Conservation (phyloP, 2,888 invertebrate species). For the Cybosia mesomella region DNA sequence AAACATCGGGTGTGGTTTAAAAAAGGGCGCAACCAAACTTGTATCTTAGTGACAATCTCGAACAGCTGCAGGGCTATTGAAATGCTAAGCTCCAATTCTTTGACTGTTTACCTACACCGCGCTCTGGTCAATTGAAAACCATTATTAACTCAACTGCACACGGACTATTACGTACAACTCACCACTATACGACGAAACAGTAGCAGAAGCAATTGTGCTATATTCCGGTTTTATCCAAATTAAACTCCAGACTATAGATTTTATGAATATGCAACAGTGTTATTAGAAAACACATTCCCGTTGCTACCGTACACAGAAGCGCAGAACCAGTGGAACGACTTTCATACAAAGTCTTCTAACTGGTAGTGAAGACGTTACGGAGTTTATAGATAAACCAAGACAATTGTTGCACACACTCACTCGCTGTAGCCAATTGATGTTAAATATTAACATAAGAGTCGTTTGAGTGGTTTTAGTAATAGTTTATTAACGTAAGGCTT, state of each 20-base stretch:
- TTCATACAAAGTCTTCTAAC: constrained; percentile 1
- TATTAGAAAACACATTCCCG: constrained; percentile 16
- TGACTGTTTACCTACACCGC: too few relatives aligned
- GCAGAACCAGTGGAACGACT: background rate
- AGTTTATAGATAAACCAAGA: background rate
- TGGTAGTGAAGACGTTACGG: constrained; percentile 7
- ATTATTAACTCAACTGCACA: background rate
- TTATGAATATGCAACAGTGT: constrained; percentile 17
- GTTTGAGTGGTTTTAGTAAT: background rate
- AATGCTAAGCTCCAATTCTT: background rate
- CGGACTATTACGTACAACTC: background rate
- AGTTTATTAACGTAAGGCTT: too few relatives aligned
- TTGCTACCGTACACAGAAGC: background rate
- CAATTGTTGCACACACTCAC: background rate
- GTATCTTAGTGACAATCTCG: background rate
- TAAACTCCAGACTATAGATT: background rate
- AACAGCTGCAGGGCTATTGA: background rate
- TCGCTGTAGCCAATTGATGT: background rate
- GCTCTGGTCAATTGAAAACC: background rate
- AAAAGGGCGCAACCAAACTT: background rate
- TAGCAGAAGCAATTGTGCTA: constrained; percentile 8
- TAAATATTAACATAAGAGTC: background rate
- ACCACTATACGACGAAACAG: too few relatives aligned
- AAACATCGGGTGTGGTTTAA: background rate
- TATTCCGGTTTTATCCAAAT: constrained; percentile 17